Evolutionary conservation across 2,113 vertebrate species (phyloP).

Genomic region (Paedocypris sp.): DNA sequence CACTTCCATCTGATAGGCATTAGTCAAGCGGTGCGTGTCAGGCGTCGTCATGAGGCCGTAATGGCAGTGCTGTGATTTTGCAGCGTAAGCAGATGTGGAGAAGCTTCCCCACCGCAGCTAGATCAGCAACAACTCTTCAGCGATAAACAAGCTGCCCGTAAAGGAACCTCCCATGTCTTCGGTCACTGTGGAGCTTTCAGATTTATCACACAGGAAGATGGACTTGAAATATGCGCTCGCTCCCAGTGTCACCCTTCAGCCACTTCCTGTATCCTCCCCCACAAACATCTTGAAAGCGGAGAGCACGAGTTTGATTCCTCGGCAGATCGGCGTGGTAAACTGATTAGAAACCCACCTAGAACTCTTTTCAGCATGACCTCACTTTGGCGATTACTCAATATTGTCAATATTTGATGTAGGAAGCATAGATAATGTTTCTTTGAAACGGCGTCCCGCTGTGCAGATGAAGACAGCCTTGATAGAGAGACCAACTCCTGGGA

Average conservation of each 20-base stretch:
- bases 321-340: background rate
- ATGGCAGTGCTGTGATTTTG: conserved; percentile 3
- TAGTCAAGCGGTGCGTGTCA: background rate
- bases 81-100: conserved; percentile 24
- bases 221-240: conserved; percentile 23
- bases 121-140: conserved; percentile 27
- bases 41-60: background rate
- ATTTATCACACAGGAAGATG: conserved; percentile 36
- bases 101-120: conserved; percentile 7
- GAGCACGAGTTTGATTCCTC: background rate
- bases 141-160: conserved; percentile 19
- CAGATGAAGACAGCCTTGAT: background rate
- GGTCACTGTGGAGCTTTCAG: conserved; percentile 18
- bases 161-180: conserved; percentile 13
- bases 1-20: conserved; percentile 7
- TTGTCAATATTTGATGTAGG: conserved; percentile 27
- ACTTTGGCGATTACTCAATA: conserved; percentile 20
- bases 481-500: background rate
- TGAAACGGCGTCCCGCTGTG: background rate
- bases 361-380: background rate
- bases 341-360: background rate
- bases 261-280: conserved; percentile 13
- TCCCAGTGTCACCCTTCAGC: conserved; percentile 29
- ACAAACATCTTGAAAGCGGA: background rate
- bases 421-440: conserved; percentile 23